Conservation (phyloP, 2,113 vertebrate genomes). For the Rhabdornis inornatus region DNA sequence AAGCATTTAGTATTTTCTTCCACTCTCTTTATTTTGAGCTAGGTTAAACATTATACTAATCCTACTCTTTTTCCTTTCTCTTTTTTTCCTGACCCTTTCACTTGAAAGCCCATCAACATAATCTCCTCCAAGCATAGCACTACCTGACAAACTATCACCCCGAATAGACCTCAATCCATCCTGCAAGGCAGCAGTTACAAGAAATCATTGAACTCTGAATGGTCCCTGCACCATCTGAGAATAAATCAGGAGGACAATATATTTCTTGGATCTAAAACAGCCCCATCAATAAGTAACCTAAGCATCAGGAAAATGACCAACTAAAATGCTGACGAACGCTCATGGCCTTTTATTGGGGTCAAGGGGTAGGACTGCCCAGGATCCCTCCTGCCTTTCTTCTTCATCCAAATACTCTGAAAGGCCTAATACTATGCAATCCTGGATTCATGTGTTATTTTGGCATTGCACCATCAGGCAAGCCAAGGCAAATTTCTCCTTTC, state of each 20-base stretch:
- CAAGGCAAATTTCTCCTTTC: not conserved
- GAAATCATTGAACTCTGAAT: constrained; percentile 50
- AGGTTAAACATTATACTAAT: constrained; percentile 67
- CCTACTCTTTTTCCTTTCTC: constrained; percentile 30
- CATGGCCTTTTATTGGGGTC: constrained; percentile 55
- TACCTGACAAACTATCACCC: not conserved
- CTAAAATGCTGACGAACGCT: constrained; percentile 49
- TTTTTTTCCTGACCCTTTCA: constrained; percentile 57
- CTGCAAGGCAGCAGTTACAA: constrained; percentile 16
- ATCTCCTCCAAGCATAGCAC: constrained; percentile 44
- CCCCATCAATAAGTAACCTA: constrained; percentile 62
- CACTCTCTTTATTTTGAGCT: not conserved
- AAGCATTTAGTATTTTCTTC: constrained; percentile 32
- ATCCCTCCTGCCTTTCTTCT: constrained; percentile 27
- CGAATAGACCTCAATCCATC: constrained; percentile 31
- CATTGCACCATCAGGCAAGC: not conserved
- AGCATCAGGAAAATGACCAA: constrained; percentile 61
- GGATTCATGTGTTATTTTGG: not conserved
- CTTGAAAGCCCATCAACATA: constrained; percentile 66
- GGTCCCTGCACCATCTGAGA: constrained; percentile 11
- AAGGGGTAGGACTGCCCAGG: constrained; percentile 46
- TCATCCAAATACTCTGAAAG: constrained; percentile 14
- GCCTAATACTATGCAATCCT: not conserved
- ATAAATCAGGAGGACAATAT: constrained; percentile 66
- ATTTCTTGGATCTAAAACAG: constrained; percentile 59